Evolutionary conservation across 2,113 vertebrate species (phyloP), one percentile per base, ranked within the genome.

Genomic region (Lepus europaeus): DNA sequence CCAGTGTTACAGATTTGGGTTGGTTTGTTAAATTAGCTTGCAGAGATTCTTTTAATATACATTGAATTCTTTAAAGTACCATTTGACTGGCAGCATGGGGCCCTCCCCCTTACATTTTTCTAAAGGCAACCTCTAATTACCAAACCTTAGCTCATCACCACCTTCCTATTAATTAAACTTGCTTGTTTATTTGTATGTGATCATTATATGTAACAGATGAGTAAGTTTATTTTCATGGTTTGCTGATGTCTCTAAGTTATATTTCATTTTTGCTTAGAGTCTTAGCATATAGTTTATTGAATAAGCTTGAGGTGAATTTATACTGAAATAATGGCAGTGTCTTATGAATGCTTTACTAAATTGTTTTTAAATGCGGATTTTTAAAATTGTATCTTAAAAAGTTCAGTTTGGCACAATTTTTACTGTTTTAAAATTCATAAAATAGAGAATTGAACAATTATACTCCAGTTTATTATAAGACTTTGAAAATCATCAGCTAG

Each of bases 341-440:
- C 3, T 69, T 73, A 59, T 64, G 31, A 53, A 85, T 72, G 12
- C 82, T 90, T 93, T 68, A 33, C 6, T 76, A 64, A 72, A 59
- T 17, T 31, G 9, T 86, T 94, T 93, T 68, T 4, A 61, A 82
- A 53, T 77, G 9, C 9, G 89, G 22, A 49, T 76, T 63, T 66
- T 79, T 73, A 33, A 89, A 95, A 92, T 88, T 78, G 11, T 13
- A 72, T 84, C 92, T 95, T 89, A 61, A 74, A 88, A 87, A 59
- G 31, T 89, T 77, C 31, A 70, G 1, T 27, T 89, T 36, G 72
- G 33, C 7, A 12, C 5, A 85, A 31, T 56, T 74, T 93, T 86
- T 95, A 56, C 59, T 82, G 6, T 45, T 92, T 90, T 86, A 74
- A 85, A 90, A 88, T 66, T 89, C 6, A 72, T 61, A 45, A 82